Conservation (phyloP, 1,140 invertebrate species). For the Drosophila bipectinata region DNA sequence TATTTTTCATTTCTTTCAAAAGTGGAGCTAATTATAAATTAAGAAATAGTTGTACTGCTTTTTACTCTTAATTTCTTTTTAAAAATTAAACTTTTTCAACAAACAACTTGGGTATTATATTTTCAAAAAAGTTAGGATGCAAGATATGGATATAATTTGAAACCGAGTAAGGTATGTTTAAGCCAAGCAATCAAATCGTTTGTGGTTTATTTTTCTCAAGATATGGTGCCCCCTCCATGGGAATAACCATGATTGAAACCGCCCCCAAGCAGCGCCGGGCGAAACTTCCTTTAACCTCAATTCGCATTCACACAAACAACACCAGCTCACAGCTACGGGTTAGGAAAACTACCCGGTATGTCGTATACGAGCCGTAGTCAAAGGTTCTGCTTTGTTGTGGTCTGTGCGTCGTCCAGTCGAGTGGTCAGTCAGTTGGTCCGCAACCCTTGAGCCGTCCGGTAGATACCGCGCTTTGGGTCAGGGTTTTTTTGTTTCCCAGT, state of each 20-base stretch:
- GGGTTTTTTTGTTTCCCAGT: conserved; percentile 10
- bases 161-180: background rate
- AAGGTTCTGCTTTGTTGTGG: conserved; percentile 62
- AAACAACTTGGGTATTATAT: background rate
- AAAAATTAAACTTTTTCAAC: no score
- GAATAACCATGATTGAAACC: conserved; percentile 50
- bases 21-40: background rate
- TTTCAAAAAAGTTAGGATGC: background rate
- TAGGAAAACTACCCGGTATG: conserved; percentile 62
- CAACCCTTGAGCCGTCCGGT: conserved; percentile 71
- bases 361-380: conserved; percentile 17
- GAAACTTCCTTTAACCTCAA: conserved; percentile 83
- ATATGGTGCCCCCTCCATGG: conserved; percentile 14
- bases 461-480: conserved; percentile 21
- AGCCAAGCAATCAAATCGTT: background rate
- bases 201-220: conserved; percentile 1
- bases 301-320: conserved; percentile 53
- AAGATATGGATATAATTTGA: background rate
- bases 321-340: conserved; percentile 23
- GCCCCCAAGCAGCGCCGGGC: conserved; percentile 39
- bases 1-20: no score
- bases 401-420: conserved; percentile 59
- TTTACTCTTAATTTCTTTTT: no score
- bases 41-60: no score
- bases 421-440: conserved; percentile 75